Evolutionary conservation across 2,797 vertebrate genomes (phyloP), one percentile per base, ranked within the genome.

Genomic region (Pteropus rufus): DNA sequence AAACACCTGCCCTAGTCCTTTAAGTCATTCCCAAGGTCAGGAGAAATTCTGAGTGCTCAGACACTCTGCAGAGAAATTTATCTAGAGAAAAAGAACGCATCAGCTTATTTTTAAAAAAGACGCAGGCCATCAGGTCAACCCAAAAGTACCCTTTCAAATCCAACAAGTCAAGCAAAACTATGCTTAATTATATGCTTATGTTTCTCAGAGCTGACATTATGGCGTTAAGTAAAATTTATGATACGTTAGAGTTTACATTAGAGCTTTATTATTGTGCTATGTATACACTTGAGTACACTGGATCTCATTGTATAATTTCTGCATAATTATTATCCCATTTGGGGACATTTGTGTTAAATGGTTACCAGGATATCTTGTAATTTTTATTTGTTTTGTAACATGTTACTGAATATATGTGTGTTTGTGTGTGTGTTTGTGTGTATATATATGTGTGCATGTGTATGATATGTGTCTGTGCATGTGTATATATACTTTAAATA

Each of bases 111-210:
- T 89, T 1, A 46, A 96, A 94, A 94, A 77, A 95, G 93, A 83
- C 88, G 83, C 14, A 34, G 85, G 88, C 81, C 80, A 80, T 91
- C 90, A 73, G 81, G 58, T 83, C 82, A 84, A 92, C 81, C 76
- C 73, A 39, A 64, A 88, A 94, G 92, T 90, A 90, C 76, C n/a
- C 70, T 96, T 98, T 91, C 82, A 97, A 91, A 95, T 97, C 81
- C 79, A 95, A 91, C 34, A 72, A 96, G 91, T 96, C 91, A 92
- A 94, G 94, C 72, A 96, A 86, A 96, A 84, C 58, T 91, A 3
- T 81, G 39, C 85, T 67, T 97, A 97, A 96, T 92, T 77, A 69
- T 91, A 67, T 56, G 36, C 67, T 94, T 84, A 49, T 95, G 79
- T 96, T 96, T 88, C 83, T 96, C 89, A 92, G 69, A 92, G 41